Percentiles rank a stretch among this genome's conserved stretches.
Evolutionary conservation across 1,140 invertebrate species (phyloP).

Genomic region (Ectropis grisescens): DNA sequence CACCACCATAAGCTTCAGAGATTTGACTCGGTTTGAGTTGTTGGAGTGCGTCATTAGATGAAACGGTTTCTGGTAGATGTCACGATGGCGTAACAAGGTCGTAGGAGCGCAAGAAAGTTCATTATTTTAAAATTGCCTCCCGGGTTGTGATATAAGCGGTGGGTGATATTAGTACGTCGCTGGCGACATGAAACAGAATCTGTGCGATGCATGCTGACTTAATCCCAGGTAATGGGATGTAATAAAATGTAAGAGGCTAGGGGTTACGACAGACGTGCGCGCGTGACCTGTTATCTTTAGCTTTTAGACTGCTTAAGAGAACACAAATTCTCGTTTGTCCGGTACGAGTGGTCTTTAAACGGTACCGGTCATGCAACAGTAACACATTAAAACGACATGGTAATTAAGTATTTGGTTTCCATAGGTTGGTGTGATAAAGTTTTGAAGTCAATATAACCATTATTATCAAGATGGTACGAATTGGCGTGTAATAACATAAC

Average conservation of each 20-base stretch:
- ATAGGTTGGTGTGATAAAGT: no score
- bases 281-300: constrained; percentile 43
- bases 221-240: constrained; percentile 54
- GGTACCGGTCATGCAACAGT: no score
- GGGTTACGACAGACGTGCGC: constrained; percentile 54
- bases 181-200: constrained; percentile 39
- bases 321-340: constrained; percentile 37
- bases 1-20: no score
- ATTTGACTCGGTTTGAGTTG: no score
- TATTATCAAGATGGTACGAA: no score
- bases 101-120: neutral
- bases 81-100: no score
- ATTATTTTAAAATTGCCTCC: constrained; percentile 3
- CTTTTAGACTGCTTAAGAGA: constrained; percentile 33
- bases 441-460: no score
- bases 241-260: constrained; percentile 61
- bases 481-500: no score
- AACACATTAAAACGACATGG: constrained; percentile 1
- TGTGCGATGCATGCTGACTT: constrained; percentile 34
- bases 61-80: no score
- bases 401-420: no score
- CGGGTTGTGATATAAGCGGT: constrained; percentile 8
- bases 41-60: no score
- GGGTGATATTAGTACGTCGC: constrained; percentile 16
- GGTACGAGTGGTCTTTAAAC: no score